These are phyloP conservation scores for Cenopis cana DNA, from an alignment of 2,888 invertebrate species.

Conservation along the genomic window DNA sequence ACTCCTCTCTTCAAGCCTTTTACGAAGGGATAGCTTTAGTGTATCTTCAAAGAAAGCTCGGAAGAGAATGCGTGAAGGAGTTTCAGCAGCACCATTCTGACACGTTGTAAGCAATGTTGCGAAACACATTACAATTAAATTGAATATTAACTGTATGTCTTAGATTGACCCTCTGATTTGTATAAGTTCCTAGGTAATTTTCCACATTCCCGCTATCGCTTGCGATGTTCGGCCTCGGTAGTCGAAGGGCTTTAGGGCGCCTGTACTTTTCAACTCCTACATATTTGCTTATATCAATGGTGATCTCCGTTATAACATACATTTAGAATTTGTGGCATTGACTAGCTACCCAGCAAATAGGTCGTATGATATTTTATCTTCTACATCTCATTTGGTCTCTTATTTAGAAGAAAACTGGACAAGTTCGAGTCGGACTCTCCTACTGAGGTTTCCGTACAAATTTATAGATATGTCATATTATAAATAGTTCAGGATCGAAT, in stretches of 20 bases:
- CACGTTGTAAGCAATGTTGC: not conserved
- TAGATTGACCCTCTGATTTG: not conserved
- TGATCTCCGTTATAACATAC: conserved; percentile 33
- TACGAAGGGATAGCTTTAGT: no score
- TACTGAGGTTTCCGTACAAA: no score
- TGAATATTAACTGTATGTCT: not conserved
- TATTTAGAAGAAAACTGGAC: not conserved
- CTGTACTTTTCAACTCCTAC: conserved; percentile 37
- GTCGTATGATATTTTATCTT: not conserved
- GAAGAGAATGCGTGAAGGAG: no score
- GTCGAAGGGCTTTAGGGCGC: conserved; percentile 20
- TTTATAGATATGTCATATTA: no score
- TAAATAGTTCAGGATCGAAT: no score
- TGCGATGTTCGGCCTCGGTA: not conserved
- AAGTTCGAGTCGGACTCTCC: no score
- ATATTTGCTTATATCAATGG: conserved; percentile 40
- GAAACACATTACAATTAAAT: not conserved
- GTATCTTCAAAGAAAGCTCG: not conserved
- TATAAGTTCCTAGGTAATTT: not conserved
- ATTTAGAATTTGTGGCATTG: conserved; percentile 52
- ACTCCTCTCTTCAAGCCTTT: no score
- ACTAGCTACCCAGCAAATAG: conserved; percentile 47
- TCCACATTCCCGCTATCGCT: conserved; percentile 19
- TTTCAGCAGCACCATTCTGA: not conserved
- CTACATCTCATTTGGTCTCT: not conserved